Evolutionary conservation across 2,797 vertebrate species (phyloP), one percentile per base, ranked within the genome.

Genomic region (Ataeniobius toweri): DNA sequence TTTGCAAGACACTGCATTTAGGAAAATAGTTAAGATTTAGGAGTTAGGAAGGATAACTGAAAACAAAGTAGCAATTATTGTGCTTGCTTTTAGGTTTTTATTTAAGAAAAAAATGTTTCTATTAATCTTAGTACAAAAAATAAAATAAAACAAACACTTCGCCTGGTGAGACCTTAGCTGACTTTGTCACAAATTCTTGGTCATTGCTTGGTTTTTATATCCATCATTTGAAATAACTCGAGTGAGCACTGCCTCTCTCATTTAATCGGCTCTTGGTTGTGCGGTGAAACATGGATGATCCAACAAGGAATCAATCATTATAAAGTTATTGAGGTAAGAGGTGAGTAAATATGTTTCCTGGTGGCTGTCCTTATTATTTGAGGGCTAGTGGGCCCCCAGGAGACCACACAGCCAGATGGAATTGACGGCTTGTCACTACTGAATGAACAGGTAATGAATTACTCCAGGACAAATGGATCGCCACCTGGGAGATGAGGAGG

Each of bases 381-480:
- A 71, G 78, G 80, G 82, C 85, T 86, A 73, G 78, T 59, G 73
- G 87, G 56, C 76, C 86, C 92, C 88, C 88, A 75, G 82, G 91
- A 91, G 89, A 89, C 82, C 16, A 41, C 44, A 41, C 88, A 92
- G 92, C 93, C 93, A 95, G 93, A 94, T 95, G 94, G 93, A 94
- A 93, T 91, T 89, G 92, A 94, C 90, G 89, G 91, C 91, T 92
- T 95, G 94, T 95, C 93, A 91, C 91, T 77, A 85, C 88, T 83
- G 93, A 94, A 82, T 93, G 93, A 94, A 93, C 91, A 86, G 90
- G 91, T 95, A 95, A 96, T 96, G 93, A 95, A 95, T 95, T 95
- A 94, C 92, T 92, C 77, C 81, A 80, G 89, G 90, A 94, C 91
- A 95, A 94, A 95, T 94, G 93, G 93, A 89, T 80, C 56, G 74